These are phyloP conservation scores for Mareca strepera DNA, from an alignment of 2,797 vertebrate genomes.

Conservation along the genomic window DNA sequence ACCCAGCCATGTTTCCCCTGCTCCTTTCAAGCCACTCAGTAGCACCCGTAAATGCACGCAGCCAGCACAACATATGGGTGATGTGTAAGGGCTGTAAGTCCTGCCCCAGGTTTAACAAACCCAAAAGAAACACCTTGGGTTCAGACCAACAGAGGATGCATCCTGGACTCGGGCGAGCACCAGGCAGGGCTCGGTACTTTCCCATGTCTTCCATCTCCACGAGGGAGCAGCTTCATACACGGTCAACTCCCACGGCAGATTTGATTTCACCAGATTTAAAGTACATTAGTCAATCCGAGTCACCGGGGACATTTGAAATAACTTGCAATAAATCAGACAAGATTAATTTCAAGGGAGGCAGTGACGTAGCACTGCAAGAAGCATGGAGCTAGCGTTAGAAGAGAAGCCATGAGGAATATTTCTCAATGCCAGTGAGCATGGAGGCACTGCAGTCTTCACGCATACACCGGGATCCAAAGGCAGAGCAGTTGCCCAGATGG, in stretches of 20 bases:
- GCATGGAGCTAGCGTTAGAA: background rate
- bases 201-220: background rate
- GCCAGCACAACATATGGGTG: rapidly evolving
- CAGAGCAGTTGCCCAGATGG: slow-evolving; percentile 10
- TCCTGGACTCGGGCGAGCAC: background rate
- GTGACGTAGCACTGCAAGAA: background rate
- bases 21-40: background rate
- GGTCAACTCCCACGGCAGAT: background rate
- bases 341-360: slow-evolving; percentile 9
- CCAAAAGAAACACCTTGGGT: background rate
- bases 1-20: background rate
- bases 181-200: background rate
- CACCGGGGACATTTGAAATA: slow-evolving; percentile 22
- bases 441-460: background rate
- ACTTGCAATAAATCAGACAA: slow-evolving; percentile 21
- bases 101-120: background rate
- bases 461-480: background rate
- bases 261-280: slow-evolving; percentile 46
- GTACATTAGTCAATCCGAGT: slow-evolving; percentile 25
- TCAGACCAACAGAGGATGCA: background rate
- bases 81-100: background rate
- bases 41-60: background rate
- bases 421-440: background rate
- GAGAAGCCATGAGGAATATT: background rate
- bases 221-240: background rate